These are phyloP conservation scores for Brachynemurus nebulosus DNA, from an alignment of 2,888 invertebrate species.

Conservation along the genomic window DNA sequence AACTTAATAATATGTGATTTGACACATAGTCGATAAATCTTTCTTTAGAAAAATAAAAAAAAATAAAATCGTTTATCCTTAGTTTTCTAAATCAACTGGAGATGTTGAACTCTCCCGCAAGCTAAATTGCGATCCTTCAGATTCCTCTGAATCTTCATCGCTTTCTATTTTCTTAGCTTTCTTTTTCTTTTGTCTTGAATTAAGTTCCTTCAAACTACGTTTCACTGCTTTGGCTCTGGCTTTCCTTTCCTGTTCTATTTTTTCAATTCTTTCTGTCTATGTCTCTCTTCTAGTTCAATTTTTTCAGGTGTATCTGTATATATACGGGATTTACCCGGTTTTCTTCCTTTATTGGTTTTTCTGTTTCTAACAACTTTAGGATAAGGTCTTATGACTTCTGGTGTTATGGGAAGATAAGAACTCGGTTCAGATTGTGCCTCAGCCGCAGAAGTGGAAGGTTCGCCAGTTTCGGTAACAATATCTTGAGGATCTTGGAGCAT, in stretches of 20 bases:
- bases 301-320: background rate
- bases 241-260: background rate
- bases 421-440: background rate
- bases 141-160: too few species aligned
- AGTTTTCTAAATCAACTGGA: too few species aligned
- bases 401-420: background rate
- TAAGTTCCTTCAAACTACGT: slow-evolving; percentile 14
- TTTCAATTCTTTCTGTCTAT: background rate
- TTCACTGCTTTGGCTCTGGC: background rate
- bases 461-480: background rate
- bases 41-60: too few species aligned
- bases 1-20: too few species aligned
- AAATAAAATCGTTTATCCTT: too few species aligned
- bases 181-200: slow-evolving; percentile 10
- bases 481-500: background rate
- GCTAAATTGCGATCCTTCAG: too few species aligned
- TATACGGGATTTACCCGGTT: background rate
- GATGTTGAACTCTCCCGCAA: too few species aligned
- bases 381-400: background rate
- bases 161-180: too few species aligned
- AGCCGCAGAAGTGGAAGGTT: background rate
- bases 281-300: background rate
- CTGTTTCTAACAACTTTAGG: background rate
- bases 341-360: background rate
- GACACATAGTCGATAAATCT: too few species aligned